Base-by-base conservation (phyloP, 1,140 invertebrate genomes). In the Armadillidium nasatum region DNA sequence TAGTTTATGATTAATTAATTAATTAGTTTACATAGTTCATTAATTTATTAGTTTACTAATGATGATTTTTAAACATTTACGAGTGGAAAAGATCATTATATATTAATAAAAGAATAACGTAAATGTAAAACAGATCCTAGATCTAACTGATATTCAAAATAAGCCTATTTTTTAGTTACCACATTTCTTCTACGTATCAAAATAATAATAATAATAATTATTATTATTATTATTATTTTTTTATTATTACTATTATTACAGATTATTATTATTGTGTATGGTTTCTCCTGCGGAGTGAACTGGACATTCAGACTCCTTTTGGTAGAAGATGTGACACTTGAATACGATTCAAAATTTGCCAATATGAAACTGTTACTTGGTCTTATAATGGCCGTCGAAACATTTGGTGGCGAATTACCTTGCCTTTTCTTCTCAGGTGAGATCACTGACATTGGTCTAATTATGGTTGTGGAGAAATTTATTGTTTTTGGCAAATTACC, bases 401-500 rank as follows among this genome's bases (percentile, higher is more conserved):
- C 91, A 80, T 91, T 95, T 81, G 85, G 89, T 33, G 94, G 95
- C 15, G 94, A 96, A 85, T 84, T 95, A 76, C 93, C 93, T 0
- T 93, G 95, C 80, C 92, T 96, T 85, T 94, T 95, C 83, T 83
- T 93, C n/a, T 93, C 93, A 23, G 89, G 90, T 77, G 10, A 46
- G 75, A 10, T 71, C 33, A 7, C n/a, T 71, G 1, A 33, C 33
- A 33, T 33, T 33, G 33, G 33, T 33, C 33, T 3, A 3, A 33
- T 33, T 33, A 33, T 33, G 6, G 33, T 33, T 33, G 33, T 33
- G 2, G 33, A 33, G 6, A 33, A 1, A 33, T 33, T 33, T 1
- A 33, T 1, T 33, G 33, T 33, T 6, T 33, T 33, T 33, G 33
- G n/a, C n/a, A n/a, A n/a, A n/a, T n/a, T n/a, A n/a, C n/a, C n/a